phyloP scores from a whole-genome alignment of 1,140 invertebrate species.

The Leptestheria dahalacensis region DNA sequence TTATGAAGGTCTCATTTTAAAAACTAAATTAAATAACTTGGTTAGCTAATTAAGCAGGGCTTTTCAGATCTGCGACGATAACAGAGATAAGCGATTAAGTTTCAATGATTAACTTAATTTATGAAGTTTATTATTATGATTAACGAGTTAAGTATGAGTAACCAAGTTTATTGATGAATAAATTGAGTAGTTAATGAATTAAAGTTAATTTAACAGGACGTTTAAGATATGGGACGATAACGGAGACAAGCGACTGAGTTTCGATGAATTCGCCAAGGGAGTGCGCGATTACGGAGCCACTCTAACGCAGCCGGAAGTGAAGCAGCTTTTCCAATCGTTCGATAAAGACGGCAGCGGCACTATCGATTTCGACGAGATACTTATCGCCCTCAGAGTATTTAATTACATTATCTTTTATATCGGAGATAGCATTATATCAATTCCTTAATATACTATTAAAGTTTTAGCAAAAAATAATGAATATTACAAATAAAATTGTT shows the following conservation, averaged over 20 bases:
- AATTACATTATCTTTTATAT: neutral
- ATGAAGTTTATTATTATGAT: neutral
- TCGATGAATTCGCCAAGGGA: conserved; percentile 30
- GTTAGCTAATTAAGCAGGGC: no score
- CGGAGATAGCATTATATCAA: neutral
- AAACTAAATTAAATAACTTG: no score
- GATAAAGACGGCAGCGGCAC: conserved; percentile 30
- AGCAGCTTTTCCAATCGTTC: conserved; percentile 25
- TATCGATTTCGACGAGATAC: conserved; percentile 33
- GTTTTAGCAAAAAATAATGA: no score
- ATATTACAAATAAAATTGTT: no score
- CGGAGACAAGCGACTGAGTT: conserved; percentile 21
- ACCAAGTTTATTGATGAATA: neutral
- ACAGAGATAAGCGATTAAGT: conserved; percentile 21
- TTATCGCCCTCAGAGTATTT: conserved; percentile 29
- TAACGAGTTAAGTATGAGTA: neutral
- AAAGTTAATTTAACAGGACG: conserved; percentile 12
- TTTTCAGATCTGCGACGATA: conserved; percentile 9
- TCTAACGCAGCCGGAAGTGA: conserved; percentile 22
- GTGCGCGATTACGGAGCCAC: conserved; percentile 29
- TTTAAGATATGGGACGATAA: conserved; percentile 17
- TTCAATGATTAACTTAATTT: conserved; percentile 23
- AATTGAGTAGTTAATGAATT: neutral
- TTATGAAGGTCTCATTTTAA: no score
- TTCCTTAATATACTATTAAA: conserved; percentile 17